A percentile compares a stretch with the other conserved stretches of the same genome.
These are phyloP conservation scores for Paralvinella palmiformis DNA, from an alignment of 1,140 invertebrate species.

Conservation along the genomic window DNA sequence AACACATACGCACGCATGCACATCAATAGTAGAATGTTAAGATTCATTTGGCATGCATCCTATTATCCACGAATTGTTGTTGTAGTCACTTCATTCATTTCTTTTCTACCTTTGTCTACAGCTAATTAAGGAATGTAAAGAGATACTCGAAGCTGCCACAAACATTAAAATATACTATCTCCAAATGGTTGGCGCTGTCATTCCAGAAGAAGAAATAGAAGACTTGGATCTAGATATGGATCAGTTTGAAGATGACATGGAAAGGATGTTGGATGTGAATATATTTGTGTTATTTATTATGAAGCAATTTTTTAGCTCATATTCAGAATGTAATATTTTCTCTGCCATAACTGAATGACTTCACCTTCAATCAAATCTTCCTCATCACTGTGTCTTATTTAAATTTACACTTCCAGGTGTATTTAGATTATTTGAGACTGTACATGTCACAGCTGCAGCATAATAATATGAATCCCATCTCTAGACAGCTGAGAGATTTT, in stretches of 20 bases:
- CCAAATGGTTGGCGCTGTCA: conserved; percentile 61
- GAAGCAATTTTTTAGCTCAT: not conserved
- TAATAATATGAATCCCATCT: conserved; percentile 51
- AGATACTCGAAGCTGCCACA: conserved; percentile 72
- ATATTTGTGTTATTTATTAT: not conserved
- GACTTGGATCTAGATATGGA: conserved; percentile 59
- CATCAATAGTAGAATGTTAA: too few relatives aligned
- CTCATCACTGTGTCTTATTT: not conserved
- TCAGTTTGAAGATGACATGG: conserved; percentile 72
- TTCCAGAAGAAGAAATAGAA: conserved; percentile 23
- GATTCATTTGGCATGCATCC: too few relatives aligned
- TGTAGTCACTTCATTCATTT: too few relatives aligned
- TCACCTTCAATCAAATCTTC: too few relatives aligned
- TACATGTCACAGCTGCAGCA: conserved; percentile 66
- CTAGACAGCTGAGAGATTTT: conserved; percentile 63
- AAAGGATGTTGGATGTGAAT: conserved; percentile 57
- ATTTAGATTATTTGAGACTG: conserved; percentile 67
- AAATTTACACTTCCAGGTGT: conserved; percentile 54
- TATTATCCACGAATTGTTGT: too few relatives aligned
- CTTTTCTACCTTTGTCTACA: too few relatives aligned
- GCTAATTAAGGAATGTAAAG: conserved; percentile 80
- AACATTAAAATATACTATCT: conserved; percentile 66
- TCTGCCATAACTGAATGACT: not conserved
- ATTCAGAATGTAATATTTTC: not conserved
- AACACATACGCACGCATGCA: too few relatives aligned